phyloP scores from a whole-genome alignment of 1,140 invertebrate genomes.

The Eupristina koningsbergeri region DNA sequence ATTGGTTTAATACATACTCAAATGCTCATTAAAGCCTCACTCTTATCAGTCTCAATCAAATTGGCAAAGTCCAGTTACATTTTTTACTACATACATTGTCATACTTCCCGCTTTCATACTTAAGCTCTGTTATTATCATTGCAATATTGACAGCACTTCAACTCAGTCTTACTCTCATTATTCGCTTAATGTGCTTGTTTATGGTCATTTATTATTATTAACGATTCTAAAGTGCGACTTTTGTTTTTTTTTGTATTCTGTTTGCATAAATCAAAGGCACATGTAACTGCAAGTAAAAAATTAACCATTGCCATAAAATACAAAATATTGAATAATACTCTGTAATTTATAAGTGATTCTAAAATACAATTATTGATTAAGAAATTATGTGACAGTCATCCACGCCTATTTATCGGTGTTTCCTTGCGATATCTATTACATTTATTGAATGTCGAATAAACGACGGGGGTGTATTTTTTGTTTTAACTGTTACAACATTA shows the following conservation, averaged over 20 bases:
- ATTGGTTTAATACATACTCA: not conserved
- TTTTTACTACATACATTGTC: not conserved
- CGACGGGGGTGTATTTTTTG: not conserved
- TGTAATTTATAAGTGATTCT: not conserved
- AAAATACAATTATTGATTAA: not conserved
- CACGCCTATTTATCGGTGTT: not conserved
- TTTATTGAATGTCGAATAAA: not conserved
- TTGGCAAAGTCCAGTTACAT: slow-evolving; percentile 33
- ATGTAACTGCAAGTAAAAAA: too few relatives aligned
- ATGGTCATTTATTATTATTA: not conserved
- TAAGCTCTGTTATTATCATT: slow-evolving; percentile 28
- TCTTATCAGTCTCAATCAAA: slow-evolving; percentile 38
- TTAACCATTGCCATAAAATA: not conserved
- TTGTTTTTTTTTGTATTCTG: too few relatives aligned
- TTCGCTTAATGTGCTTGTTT: not conserved
- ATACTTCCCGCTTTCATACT: slow-evolving; percentile 16
- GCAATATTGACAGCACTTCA: not conserved
- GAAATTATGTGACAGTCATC: not conserved
- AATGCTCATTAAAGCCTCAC: slow-evolving; percentile 39
- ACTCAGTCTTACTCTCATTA: not conserved
- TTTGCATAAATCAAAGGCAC: too few relatives aligned
- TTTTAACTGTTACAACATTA: not conserved
- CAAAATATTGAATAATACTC: not conserved
- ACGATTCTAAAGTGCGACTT: too few relatives aligned
- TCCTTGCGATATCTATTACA: not conserved